A percentile compares a stretch with the other conserved stretches of the same genome.
These are phyloP conservation scores for Plemyria rubiginata DNA, from an alignment of 2,888 invertebrate species.

Conservation along the genomic window DNA sequence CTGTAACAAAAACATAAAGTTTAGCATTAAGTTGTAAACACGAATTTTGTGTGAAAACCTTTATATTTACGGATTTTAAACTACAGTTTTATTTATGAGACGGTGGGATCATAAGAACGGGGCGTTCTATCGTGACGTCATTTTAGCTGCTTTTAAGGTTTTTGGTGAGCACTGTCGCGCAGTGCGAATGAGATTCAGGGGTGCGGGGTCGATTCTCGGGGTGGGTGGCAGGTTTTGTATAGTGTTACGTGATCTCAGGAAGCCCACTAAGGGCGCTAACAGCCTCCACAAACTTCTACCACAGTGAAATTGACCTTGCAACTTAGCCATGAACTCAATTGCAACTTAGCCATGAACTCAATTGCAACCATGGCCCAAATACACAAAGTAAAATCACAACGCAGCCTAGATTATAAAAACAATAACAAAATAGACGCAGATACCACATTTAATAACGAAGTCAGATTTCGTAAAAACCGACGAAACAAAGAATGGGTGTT, in stretches of 20 bases:
- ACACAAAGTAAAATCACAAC: slow-evolving; percentile 10
- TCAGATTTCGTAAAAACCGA: slow-evolving; percentile 78
- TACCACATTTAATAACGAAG: slow-evolving; percentile 49
- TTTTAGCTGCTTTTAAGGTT: not conserved
- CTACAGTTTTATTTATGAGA: slow-evolving; percentile 34
- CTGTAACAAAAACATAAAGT: slow-evolving; percentile 43
- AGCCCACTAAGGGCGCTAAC: too few species aligned
- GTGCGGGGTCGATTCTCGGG: too few species aligned
- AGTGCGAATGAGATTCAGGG: too few species aligned
- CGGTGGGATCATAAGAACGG: slow-evolving; percentile 28
- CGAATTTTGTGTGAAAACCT: slow-evolving; percentile 36
- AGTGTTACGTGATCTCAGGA: too few species aligned
- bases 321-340: too few species aligned
- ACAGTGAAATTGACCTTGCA: not conserved
- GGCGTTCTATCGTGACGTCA: slow-evolving; percentile 6
- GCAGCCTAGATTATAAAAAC: slow-evolving; percentile 41
- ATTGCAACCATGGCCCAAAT: slow-evolving; percentile 8
- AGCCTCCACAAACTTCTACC: not conserved
- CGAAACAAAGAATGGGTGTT: slow-evolving; percentile 80
- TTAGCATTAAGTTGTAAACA: slow-evolving; percentile 43
- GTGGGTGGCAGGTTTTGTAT: too few species aligned
- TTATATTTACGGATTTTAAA: slow-evolving; percentile 30
- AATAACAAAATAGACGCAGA: slow-evolving; percentile 47
- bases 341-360: slow-evolving; percentile 8
- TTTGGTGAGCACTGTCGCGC: too few species aligned